phyloP scores from a whole-genome alignment of 2,113 vertebrate species.

The Saccopteryx leptura region DNA sequence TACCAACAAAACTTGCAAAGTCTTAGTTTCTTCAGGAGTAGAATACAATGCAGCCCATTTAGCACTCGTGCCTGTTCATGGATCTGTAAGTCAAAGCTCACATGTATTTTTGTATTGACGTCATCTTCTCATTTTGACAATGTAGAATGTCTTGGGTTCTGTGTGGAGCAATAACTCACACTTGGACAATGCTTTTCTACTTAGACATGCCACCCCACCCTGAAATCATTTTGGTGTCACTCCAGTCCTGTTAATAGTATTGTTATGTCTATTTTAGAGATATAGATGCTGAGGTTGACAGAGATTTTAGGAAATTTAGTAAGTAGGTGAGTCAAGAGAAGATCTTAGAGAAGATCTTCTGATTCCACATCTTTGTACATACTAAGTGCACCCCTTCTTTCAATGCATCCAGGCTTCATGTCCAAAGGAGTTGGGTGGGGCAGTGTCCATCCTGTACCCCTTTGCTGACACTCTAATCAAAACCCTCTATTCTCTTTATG shows the following conservation, averaged over 20 bases:
- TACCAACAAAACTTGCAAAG: not conserved
- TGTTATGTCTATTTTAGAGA: not conserved
- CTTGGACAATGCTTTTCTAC: not conserved
- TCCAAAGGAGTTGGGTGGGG: not conserved
- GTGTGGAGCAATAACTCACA: not conserved
- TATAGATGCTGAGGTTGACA: not conserved
- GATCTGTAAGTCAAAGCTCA: not conserved
- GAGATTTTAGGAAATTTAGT: not conserved
- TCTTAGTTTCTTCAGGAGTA: not conserved
- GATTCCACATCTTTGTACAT: not conserved
- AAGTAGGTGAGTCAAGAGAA: not conserved
- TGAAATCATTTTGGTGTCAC: not conserved
- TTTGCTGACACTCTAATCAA: not conserved
- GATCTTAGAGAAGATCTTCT: not conserved
- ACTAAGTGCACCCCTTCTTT: not conserved
- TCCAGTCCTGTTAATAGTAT: not conserved
- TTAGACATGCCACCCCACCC: not conserved
- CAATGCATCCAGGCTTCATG: not conserved
- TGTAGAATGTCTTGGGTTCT: not conserved
- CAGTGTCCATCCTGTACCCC: fast-evolving
- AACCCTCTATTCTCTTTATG: not conserved
- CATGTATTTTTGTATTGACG: not conserved
- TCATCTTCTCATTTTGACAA: not conserved
- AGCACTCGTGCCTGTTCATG: not conserved
- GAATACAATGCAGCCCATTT: not conserved